A percentile compares a stretch with the other conserved stretches of the same genome.
Evolutionary conservation across 1,140 invertebrate genomes (phyloP).

Genomic region (Sitobion miscanthi): DNA sequence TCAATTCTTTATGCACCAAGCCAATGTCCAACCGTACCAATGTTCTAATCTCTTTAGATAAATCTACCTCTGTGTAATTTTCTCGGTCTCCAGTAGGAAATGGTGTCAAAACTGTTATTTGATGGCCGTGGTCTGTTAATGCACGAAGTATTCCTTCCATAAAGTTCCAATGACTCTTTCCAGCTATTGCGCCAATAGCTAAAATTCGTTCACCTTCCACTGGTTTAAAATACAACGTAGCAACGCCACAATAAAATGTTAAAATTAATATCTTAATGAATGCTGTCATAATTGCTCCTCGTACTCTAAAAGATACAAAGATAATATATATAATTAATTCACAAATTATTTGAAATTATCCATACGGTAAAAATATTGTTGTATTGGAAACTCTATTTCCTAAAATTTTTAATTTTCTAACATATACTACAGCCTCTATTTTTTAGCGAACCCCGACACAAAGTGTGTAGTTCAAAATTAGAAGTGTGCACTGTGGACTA

Average conservation of each 20-base stretch:
- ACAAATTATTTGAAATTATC: too few relatives aligned
- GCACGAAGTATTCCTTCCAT: slow-evolving; percentile 61
- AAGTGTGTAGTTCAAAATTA: too few relatives aligned
- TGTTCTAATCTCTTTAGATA: not conserved
- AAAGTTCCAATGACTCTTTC: slow-evolving; percentile 62
- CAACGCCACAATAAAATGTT: not conserved
- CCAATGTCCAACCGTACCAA: not conserved
- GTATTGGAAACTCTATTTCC: too few relatives aligned
- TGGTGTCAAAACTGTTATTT: slow-evolving; percentile 61
- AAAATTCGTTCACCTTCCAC: slow-evolving; percentile 59
- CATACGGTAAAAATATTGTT: too few relatives aligned
- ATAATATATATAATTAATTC: too few relatives aligned
- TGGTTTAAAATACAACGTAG: not conserved
- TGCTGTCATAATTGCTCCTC: not conserved
- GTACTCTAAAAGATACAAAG: too few relatives aligned
- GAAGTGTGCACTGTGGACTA: too few relatives aligned
- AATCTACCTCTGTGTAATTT: slow-evolving; percentile 25
- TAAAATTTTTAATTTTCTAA: too few relatives aligned
- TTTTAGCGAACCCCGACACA: too few relatives aligned
- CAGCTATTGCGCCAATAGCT: slow-evolving; percentile 59
- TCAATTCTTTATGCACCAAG: not conserved
- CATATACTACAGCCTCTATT: too few relatives aligned
- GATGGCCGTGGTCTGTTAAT: slow-evolving; percentile 60
- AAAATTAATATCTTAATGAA: not conserved
- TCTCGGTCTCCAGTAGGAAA: slow-evolving; percentile 59